Evolutionary conservation across 1,140 invertebrate genomes (phyloP), one percentile per base, ranked within the genome.

Genomic region (Thaumetopoea pityocampa): DNA sequence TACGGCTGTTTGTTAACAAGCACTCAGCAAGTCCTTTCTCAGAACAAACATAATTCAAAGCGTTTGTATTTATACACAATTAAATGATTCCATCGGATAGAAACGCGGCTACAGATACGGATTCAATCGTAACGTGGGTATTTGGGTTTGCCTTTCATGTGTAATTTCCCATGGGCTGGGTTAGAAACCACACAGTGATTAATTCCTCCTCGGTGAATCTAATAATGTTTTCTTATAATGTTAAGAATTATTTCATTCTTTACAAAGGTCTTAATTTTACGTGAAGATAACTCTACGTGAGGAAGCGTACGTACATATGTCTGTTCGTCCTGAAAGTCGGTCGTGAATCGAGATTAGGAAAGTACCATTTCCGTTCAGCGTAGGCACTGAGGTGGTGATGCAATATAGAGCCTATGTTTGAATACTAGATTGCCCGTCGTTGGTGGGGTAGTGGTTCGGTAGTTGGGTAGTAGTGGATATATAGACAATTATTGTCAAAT

Each of bases 101-200:
- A 71, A 69, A 65, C 48, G 57, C 48, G 58, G 55, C 62, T 33
- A 43, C 53, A 57, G 50, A 51, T n/a, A n/a, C 51, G 52, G 66
- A 74, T 69, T 69, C 67, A 71, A 71, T 71, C 63, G 66, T 41
- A 56, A 64, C n/a, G n/a, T n/a, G n/a, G 57, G 61, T 65, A 68
- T 65, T 69, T 61, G 37, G 56, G 61, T 54, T 67, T 63, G 46
- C 43, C 58, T 60, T 67, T 71, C 63, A 66, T 67, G 63, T 67
- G 70, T 69, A 69, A 66, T 71, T 67, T 69, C 66, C 50, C 54
- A 52, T 52, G 35, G 49, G 42, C 35, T 56, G 46, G 51, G 48
- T 42, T 38, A 41, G 22, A 35, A 32, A 51, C 54, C 43, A 45
- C 40, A 44, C 51, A 52, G 49, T 60, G 51, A 56, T 69, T 66